These are phyloP conservation scores for Eurois occulta DNA, from an alignment of 2,888 invertebrate species.

Conservation along the genomic window DNA sequence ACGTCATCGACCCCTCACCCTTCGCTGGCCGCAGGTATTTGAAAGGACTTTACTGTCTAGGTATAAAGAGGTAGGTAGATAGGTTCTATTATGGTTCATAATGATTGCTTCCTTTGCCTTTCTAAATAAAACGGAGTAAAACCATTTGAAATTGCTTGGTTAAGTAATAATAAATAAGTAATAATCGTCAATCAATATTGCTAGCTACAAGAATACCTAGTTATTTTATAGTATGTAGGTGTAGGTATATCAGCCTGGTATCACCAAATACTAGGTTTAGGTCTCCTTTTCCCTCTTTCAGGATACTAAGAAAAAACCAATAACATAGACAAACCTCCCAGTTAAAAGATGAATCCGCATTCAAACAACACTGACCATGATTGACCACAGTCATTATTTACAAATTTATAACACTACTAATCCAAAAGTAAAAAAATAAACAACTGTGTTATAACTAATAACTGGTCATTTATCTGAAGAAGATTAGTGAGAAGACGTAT, in stretches of 20 bases:
- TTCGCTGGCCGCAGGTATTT: slow-evolving; percentile 37
- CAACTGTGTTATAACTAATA: background rate
- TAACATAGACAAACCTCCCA: background rate
- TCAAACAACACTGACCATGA: background rate
- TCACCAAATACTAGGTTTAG: background rate
- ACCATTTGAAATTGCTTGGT: background rate
- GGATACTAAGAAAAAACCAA: background rate
- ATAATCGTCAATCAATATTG: background rate
- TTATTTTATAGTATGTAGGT: background rate
- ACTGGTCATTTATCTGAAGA: slow-evolving; percentile 8
- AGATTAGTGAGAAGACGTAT: background rate
- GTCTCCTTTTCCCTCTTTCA: background rate
- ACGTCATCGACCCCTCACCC: slow-evolving; percentile 60
- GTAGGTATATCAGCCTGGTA: background rate
- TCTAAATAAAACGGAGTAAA: background rate
- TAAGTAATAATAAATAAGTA: too few relatives aligned
- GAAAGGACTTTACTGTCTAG: slow-evolving; percentile 27
- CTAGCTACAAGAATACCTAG: background rate
- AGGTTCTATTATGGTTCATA: background rate
- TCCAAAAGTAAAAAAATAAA: background rate
- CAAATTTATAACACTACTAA: background rate
- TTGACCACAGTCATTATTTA: background rate
- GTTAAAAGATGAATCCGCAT: background rate
- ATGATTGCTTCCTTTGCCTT: slow-evolving; percentile 7
- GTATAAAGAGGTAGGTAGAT: too few relatives aligned